Evolutionary conservation across 1,140 invertebrate genomes (phyloP).

Genomic region (Sipha flava): DNA sequence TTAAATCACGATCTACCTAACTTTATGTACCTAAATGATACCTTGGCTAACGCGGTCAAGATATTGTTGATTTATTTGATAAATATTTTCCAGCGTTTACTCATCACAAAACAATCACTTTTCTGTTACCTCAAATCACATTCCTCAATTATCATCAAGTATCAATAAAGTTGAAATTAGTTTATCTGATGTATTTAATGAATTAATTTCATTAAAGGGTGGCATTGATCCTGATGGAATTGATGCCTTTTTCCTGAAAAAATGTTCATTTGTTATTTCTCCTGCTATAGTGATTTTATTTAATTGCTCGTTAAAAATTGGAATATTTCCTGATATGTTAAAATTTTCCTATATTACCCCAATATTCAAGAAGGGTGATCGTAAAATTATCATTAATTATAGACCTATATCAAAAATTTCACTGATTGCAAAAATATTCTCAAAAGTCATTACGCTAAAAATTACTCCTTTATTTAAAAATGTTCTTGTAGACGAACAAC

Average conservation of each 20-base stretch:
- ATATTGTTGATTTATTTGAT: too few species aligned
- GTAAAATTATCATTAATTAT: neutral
- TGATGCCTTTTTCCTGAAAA: neutral
- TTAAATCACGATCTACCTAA: too few species aligned
- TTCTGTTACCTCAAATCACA: too few species aligned
- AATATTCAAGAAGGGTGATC: neutral
- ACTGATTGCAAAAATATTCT: neutral
- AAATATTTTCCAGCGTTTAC: too few species aligned
- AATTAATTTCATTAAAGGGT: neutral
- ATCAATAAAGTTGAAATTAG: neutral
- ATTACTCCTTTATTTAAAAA: neutral
- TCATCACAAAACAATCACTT: too few species aligned
- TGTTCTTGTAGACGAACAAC: neutral
- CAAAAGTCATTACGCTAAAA: neutral
- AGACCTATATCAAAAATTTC: neutral
- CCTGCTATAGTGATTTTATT: neutral
- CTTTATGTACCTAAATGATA: too few species aligned
- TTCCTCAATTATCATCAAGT: too few species aligned
- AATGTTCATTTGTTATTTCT: neutral
- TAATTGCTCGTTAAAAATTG: neutral
- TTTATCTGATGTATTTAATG: neutral
- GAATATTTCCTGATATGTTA: neutral
- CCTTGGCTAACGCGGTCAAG: too few species aligned
- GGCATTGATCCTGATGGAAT: neutral
- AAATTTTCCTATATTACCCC: neutral